Base-by-base conservation (phyloP, 2,113 vertebrate species). In the Misgurnus mizolepis region DNA sequence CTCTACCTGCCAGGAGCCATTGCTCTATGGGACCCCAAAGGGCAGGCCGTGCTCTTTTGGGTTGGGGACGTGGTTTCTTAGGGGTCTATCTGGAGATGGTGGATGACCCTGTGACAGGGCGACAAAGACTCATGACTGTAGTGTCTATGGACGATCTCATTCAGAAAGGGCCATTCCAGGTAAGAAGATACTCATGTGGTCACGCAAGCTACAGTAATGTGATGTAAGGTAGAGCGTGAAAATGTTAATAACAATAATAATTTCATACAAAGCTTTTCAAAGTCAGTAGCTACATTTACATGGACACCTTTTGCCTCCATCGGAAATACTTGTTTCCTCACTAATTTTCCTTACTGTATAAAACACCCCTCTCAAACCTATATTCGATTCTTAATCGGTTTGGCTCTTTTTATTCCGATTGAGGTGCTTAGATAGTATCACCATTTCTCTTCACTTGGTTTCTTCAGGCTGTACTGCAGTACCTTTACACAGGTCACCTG, bases 1-100 rank as follows among this genome's bases (percentile, higher is more conserved):
- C 91, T 0, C 90, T 93, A 49, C 92, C 90, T 0, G 91, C 89
- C 61, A 85, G 89, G 80, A 90, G 85, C 12, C 88, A 89, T 73
- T 89, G 83, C 84, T 83, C 82, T 12, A 0, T 84, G 49, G 89
- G 82, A 50, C 68, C 84, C 0, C 34, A 86, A 0, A 87, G 89
- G 41, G 84, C 88, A 0, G 88, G 90, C 0, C 87, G 89, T 1
- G 88, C 91, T 40, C 92, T 96, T 75, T 92, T 91, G 0, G 87
- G 91, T 10, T 97, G 96, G 95, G 95, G 95, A 18, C 91, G 95
- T 3, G 96, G 96, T 5, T 96, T 96, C 41, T 34, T 93, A 58
- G 93, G 93, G 79, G 89, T 95, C 76, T 84, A 90, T 53, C 84
- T 93, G 87, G 95, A 96, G 86, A 80, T 40, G 65, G 91, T 95